Base-by-base conservation (phyloP, 2,797 vertebrate species). In the Borostomias antarcticus region DNA sequence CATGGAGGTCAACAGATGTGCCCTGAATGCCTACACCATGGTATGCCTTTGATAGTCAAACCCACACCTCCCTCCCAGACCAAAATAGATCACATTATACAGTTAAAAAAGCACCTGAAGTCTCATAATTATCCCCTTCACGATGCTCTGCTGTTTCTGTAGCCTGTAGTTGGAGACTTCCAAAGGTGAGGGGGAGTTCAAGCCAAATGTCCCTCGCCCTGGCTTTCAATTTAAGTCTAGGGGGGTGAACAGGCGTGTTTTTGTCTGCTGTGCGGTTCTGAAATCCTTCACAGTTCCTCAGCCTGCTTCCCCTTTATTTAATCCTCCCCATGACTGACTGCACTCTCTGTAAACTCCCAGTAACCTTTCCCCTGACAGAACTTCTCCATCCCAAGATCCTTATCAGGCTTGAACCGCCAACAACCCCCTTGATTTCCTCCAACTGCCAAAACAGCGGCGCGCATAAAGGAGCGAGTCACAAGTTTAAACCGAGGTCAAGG, bases 331-430 rank as follows among this genome's bases (percentile, higher is more conserved):
- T 91, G 87, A 92, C 88, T 86, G 85, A 80, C 75, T 89, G 85
- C 84, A 73, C 88, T 83, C 87, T 89, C 83, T 90, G 90, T 92
- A 87, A 91, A 91, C 92, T 92, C 87, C 28, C 51, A 1, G 65
- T 89, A 90, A 94, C 91, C 91, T 92, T 89, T 91, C 86, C 88
- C 89, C 85, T 86, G 61, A 0, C 25, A 81, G 87, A 92, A 92
- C 92, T 92, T 91, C 87, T 90, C 87, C 85, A 86, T 91, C 90
- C 85, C 83, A 76, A 91, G 90, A 92, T 92, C 80, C 86, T 91
- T 92, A 93, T 94, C 91, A 73, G 78, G 85, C 70, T 75, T 92
- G 91, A 93, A 91, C 92, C 81, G 23, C 78, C 70, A 64, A 64
- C 89, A 89, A 92, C 91, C 91, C 85, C 86, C 79, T 73, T 28